These are phyloP conservation scores for Hephaestus fuliginosus DNA, from an alignment of 2,797 vertebrate genomes.

Conservation along the genomic window DNA sequence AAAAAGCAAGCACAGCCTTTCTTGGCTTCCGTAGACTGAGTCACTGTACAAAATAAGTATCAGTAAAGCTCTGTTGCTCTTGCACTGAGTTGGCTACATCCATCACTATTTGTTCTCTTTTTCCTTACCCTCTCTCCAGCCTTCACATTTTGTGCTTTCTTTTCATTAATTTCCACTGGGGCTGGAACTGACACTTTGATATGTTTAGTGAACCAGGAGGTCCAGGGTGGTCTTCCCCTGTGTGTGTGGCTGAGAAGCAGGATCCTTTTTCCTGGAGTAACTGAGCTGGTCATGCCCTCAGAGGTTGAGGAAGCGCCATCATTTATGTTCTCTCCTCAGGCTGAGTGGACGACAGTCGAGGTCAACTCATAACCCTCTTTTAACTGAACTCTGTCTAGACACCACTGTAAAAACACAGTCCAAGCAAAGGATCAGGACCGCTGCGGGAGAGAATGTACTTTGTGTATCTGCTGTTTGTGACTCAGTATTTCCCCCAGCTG, in stretches of 20 bases:
- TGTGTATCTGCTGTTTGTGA: slow-evolving; percentile 42
- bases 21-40: background rate
- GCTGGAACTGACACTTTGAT: slow-evolving; percentile 26
- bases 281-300: background rate
- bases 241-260: slow-evolving; percentile 2
- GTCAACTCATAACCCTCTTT: slow-evolving; percentile 6
- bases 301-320: background rate
- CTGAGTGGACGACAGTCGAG: slow-evolving; percentile 40
- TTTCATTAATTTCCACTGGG: slow-evolving; percentile 13
- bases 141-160: slow-evolving; percentile 7
- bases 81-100: slow-evolving; percentile 4
- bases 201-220: slow-evolving; percentile 19
- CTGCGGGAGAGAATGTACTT: slow-evolving; percentile 26
- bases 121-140: background rate
- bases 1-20: no score
- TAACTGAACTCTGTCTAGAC: slow-evolving; percentile 61
- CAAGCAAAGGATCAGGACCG: slow-evolving; percentile 22
- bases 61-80: slow-evolving; percentile 24
- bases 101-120: background rate
- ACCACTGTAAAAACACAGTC: slow-evolving; percentile 20
- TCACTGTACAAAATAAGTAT: slow-evolving; percentile 11
- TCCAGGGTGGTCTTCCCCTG: slow-evolving; percentile 8
- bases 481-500: slow-evolving; percentile 71
- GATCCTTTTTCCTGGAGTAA: background rate
- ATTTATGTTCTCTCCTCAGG: slow-evolving; percentile 26